Evolutionary conservation across 2,888 invertebrate genomes (phyloP), one percentile per base, ranked within the genome.

Genomic region (Lordiphosa fenestrarum): DNA sequence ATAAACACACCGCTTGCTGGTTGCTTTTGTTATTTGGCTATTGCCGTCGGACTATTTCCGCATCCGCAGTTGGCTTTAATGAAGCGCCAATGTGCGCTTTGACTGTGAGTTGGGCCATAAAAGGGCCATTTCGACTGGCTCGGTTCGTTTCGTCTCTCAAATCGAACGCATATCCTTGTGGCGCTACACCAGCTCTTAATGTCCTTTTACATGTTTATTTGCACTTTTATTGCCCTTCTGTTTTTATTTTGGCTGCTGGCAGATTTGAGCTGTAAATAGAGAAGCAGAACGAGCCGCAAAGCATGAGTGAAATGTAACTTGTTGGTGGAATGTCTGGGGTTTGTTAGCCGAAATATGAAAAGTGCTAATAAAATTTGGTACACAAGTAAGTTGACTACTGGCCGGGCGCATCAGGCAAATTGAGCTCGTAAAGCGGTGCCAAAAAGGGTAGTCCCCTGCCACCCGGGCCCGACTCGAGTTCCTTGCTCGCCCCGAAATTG

Each of bases 121-220:
- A 80, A 78, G 55, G 69, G 69, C 69, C 82, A 78, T 81, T 74
- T 68, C 65, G 59, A 55, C 54, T 60, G 65, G 40, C 66, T 74
- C 74, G 40, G 50, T 53, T 15, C 38, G 61, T 44, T 40, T 53
- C 38, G 25, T 49, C 48, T 44, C 47, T 65, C 41, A 49, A 61
- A 60, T 60, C 46, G 58, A 46, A 40, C 49, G 59, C 68, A 54
- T 72, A 66, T 69, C 69, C 66, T 67, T 40, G 39, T 42, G 54
- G 33, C 62, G 48, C 49, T 57, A 53, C 37, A 59, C 59, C 56
- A 66, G 66, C 46, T 67, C 68, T 75, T 80, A 75, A 82, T 75
- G 80, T 78, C 56, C 73, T 67, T 71, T 82, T 71, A 82, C 80
- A 82, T 78, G 78, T 80, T 80, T 78, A 82, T 82, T 80, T 71